A percentile compares a stretch with the other conserved stretches of the same genome.
phyloP scores from a whole-genome alignment of 2,113 vertebrate genomes.

The Heterochromis multidens region DNA sequence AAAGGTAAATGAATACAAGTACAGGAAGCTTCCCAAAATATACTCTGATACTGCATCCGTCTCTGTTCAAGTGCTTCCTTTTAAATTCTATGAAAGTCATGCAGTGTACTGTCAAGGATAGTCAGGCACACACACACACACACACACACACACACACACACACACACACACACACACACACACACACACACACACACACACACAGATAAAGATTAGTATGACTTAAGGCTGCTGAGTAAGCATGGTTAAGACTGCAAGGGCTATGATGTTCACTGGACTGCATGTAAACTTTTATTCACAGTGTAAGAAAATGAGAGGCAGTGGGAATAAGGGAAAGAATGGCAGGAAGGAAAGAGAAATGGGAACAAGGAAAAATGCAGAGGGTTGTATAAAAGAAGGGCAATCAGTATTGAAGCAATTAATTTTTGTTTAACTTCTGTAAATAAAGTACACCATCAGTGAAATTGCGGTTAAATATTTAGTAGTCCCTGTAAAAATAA shows the following conservation, averaged over 20 bases:
- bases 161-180: no score
- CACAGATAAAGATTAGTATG: slow-evolving; percentile 31
- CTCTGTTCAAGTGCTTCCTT: slow-evolving; percentile 5
- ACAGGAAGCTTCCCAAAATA: slow-evolving; percentile 48
- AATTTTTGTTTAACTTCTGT: not conserved
- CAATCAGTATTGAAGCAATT: not conserved
- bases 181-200: no score
- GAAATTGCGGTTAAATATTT: not conserved
- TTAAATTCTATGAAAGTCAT: slow-evolving; percentile 2
- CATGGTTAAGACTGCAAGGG: not conserved
- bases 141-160: no score
- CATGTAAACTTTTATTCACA: not conserved
- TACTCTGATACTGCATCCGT: not conserved
- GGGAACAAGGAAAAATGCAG: not conserved
- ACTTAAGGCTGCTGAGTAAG: slow-evolving; percentile 29
- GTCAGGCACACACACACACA: no score
- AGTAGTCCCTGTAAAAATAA: not conserved
- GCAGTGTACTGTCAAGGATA: no score
- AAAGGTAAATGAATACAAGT: slow-evolving; percentile 38
- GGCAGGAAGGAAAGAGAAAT: not conserved
- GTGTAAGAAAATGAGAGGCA: not conserved
- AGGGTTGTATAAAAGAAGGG: not conserved
- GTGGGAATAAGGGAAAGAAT: not conserved
- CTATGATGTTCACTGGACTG: slow-evolving; percentile 7
- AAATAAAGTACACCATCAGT: not conserved